Base-by-base conservation (phyloP, 2,797 vertebrate genomes). In the Gallirallus australis region DNA sequence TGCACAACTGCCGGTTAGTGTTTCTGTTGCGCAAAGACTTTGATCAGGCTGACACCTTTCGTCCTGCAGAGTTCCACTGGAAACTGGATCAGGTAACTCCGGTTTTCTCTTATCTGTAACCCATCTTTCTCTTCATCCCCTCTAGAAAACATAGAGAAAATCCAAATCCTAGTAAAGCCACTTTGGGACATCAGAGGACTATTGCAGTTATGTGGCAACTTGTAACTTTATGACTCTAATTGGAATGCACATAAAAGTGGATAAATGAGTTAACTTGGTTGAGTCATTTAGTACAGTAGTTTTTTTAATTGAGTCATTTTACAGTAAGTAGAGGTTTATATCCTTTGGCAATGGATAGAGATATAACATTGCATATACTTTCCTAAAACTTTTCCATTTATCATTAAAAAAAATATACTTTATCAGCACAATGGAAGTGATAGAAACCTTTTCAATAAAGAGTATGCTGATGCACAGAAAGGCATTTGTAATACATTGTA, bases 61-160 rank as follows among this genome's bases (percentile, higher is more conserved):
- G 99, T 85, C 99, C 99, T 0, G 99, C 99, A 0, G 99, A 99
- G 97, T 99, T 99, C 97, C 99, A 99, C 98, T 99, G 99, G 99
- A 99, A 99, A 92, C 98, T 99, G 87, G 99, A 99, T 93, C 99
- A 99, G 99, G 99, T 99, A 97, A 66, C 94, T 18, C 23, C 19
- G 70, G 24, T 50, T 42, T 25, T n/a, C 57, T 77, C 20, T 42
- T 50, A 4, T 5, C 40, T 35, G 0, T 86, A n/a, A n/a, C 33
- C 25, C 45, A 20, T 27, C 28, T 19, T 89, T 16, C 24, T 54
- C 21, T 48, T 59, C 33, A 11, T 19, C 9, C 18, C 18, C 8
- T 18, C 28, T 15, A 15, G 40, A 66, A 30, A 75, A 52, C 48
- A 9, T 1, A 52, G 31, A 57, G 25, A 45, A 33, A 52, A 5